Evolutionary conservation across 2,797 vertebrate species (phyloP).

Genomic region (Silurus aristotelis): DNA sequence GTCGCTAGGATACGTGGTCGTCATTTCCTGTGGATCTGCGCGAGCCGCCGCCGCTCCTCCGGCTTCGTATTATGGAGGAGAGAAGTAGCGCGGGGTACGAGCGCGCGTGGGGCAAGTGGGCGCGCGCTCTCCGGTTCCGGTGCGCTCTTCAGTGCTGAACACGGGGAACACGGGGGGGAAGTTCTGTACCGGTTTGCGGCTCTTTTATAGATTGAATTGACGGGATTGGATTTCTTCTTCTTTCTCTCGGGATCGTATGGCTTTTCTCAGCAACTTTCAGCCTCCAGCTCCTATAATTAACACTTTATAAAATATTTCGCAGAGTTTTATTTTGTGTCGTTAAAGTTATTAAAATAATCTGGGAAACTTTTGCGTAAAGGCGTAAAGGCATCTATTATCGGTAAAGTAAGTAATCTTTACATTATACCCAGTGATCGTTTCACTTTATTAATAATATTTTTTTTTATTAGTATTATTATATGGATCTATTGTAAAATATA

Average conservation of each 20-base stretch:
- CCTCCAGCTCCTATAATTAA: not conserved
- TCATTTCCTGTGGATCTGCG: conserved; percentile 69
- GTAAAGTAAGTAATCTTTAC: not conserved
- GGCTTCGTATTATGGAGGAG: not conserved
- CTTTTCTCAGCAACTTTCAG: too few species aligned
- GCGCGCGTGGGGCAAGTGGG: too few species aligned
- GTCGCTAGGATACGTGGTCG: conserved; percentile 72
- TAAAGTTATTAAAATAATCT: not conserved
- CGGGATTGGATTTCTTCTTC: not conserved
- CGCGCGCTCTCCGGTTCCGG: not conserved
- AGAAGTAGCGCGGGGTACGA: conserved; percentile 5
- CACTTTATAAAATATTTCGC: not conserved
- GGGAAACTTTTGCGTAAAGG: conserved; percentile 24
- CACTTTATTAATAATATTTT: too few species aligned
- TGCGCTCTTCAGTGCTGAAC: not conserved
- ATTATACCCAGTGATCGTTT: not conserved
- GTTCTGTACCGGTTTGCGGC: not conserved
- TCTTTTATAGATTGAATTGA: not conserved
- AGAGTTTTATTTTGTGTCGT: not conserved
- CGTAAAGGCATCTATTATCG: not conserved
- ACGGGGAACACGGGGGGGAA: not conserved
- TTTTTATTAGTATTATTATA: too few species aligned
- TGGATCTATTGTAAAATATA: too few species aligned
- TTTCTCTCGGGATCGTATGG: not conserved
- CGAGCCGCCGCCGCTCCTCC: not conserved